A percentile compares a stretch with the other conserved stretches of the same genome.
These are phyloP conservation scores for rabbit (Oryctolagus cuniculus) DNA, from an alignment of 2,113 vertebrate genomes.

Conservation along the genomic window DNA sequence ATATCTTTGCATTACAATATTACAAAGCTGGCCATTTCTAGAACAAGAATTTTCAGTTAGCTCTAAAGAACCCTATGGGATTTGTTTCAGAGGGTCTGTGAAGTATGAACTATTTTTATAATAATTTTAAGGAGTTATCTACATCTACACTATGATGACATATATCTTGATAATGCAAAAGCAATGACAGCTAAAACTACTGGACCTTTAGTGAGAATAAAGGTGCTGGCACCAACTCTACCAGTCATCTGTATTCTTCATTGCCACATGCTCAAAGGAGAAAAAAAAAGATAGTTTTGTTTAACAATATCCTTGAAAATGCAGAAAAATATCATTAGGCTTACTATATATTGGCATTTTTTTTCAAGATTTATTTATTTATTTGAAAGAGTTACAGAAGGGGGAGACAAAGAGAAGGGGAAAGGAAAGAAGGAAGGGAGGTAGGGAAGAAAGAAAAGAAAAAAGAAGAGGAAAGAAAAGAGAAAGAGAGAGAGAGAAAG, in stretches of 20 bases:
- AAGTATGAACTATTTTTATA: not conserved
- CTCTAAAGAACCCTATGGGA: not conserved
- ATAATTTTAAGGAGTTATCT: not conserved
- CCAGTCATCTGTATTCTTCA: not conserved
- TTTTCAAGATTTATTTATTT: too few species aligned
- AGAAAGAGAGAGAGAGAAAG: too few species aligned
- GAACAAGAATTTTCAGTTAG: not conserved
- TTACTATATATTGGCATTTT: not conserved
- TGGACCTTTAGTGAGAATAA: not conserved
- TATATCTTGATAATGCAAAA: not conserved
- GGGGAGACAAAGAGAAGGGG: too few species aligned
- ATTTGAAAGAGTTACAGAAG: too few species aligned
- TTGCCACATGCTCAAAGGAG: not conserved
- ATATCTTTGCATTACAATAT: not conserved
- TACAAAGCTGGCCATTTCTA: not conserved
- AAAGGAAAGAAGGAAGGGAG: too few species aligned
- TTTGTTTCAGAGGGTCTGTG: not conserved
- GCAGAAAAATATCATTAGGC: not conserved
- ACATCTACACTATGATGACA: not conserved
- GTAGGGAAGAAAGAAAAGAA: too few species aligned
- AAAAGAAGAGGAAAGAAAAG: too few species aligned
- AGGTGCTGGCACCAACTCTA: not conserved
- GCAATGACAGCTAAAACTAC: too few species aligned
- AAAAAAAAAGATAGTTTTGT: not conserved
- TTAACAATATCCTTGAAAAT: not conserved